Base-by-base conservation (phyloP, 1,140 invertebrate species). In the Saccostrea glomerata region DNA sequence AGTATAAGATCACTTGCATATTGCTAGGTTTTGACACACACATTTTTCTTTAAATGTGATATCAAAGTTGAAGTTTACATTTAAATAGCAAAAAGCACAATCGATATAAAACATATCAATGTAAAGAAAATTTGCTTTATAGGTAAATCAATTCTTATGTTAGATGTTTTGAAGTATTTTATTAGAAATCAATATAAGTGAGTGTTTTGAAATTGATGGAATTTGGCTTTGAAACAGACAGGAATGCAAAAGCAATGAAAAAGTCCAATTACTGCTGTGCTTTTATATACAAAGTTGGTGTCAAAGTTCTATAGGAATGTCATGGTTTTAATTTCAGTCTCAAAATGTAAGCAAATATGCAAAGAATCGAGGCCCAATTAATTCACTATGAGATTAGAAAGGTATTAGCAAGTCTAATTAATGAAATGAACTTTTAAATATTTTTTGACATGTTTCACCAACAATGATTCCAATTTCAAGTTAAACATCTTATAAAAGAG, bases 401-500 rank as follows among this genome's bases (percentile, higher is more conserved):
- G 23, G 70, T 30, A 73, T 73, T 73, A 73, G 70, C 23, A 73
- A 73, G 30, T 73, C 25, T 30, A 23, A 36, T 73, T 73, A 73
- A 30, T 73, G 70, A 36, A 73, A 73, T 30, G 70, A 73, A 73
- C n/a, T 73, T 47, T 73, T 73, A 73, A 73, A 73, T 73, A 73
- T 73, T 73, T 73, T 73, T 25, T 73, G 23, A 73, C 70, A 73
- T 73, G 70, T 73, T 73, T 73, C 25, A n/a, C 25, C 70, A 73
- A 73, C 70, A 73, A 73, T 30, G 70, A 73, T 73, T 23, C 30
- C 70, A 73, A 73, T 73, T 73, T 73, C 70, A 73, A 73, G 70
- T 73, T 73, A 73, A 73, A 73, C 70, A 73, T 73, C 25, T 7
- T 36, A 73, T 36, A 73, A 30, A 40, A 13, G 70, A 13, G 70